Evolutionary conservation across 2,888 invertebrate genomes (phyloP).

Genomic region (Eulithis testata): DNA sequence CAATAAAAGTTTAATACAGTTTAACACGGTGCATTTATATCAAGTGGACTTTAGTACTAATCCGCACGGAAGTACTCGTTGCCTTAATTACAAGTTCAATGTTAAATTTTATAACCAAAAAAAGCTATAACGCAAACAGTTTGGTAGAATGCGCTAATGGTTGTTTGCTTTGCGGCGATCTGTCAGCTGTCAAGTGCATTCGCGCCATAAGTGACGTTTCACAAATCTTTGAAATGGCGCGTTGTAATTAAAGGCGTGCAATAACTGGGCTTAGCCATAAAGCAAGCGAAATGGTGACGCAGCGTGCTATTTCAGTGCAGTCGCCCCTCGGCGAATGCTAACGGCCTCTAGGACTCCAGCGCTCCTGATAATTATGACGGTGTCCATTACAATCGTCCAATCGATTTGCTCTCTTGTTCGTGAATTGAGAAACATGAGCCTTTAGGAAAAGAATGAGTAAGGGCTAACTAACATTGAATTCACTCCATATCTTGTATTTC

Average conservation of each 20-base stretch:
- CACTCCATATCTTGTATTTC: too few species aligned
- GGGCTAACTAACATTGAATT: too few species aligned
- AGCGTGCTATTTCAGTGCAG: slow-evolving; percentile 75
- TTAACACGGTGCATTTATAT: slow-evolving; percentile 68
- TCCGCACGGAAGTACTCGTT: slow-evolving; percentile 61
- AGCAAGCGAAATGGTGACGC: slow-evolving; percentile 78
- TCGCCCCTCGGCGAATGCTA: slow-evolving; percentile 82
- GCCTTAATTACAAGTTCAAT: slow-evolving; percentile 59
- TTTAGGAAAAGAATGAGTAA: neutral
- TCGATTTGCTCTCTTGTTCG: slow-evolving; percentile 25
- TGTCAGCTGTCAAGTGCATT: slow-evolving; percentile 69
- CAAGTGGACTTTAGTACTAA: slow-evolving; percentile 53
- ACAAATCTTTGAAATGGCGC: slow-evolving; percentile 77
- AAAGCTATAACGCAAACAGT: slow-evolving; percentile 28
- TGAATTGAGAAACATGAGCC: neutral
- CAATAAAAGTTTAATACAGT: slow-evolving; percentile 76
- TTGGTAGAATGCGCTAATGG: slow-evolving; percentile 42
- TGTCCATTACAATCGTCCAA: slow-evolving; percentile 27
- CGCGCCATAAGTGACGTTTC: slow-evolving; percentile 76
- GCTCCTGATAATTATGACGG: slow-evolving; percentile 33
- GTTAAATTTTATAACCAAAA: slow-evolving; percentile 38
- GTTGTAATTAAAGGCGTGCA: slow-evolving; percentile 78
- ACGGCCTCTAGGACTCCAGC: slow-evolving; percentile 81
- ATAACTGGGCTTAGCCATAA: slow-evolving; percentile 72
- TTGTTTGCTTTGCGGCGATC: slow-evolving; percentile 51